Percentiles rank a stretch among this genome's conserved stretches.
phyloP scores from a whole-genome alignment of 2,113 vertebrate species.

The Desmodus rotundus region DNA sequence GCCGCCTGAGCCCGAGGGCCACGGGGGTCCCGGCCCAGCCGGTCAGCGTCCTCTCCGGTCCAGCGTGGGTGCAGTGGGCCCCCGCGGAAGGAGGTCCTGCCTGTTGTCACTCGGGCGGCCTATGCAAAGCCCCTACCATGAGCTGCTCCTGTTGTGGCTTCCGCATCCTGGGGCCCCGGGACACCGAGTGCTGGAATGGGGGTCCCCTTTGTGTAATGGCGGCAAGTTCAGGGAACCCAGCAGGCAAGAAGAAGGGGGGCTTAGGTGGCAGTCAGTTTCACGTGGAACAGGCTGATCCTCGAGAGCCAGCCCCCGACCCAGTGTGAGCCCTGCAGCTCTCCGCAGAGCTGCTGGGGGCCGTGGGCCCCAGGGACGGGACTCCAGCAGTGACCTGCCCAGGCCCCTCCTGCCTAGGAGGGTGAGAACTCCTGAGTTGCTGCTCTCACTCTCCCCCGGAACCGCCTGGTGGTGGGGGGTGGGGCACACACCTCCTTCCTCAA shows the following conservation, averaged over 20 bases:
- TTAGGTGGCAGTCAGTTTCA: rapidly evolving
- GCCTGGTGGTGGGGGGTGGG: no score
- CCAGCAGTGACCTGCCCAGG: rapidly evolving
- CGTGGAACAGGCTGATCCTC: rapidly evolving
- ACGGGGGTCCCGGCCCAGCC: no score
- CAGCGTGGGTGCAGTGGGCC: no score
- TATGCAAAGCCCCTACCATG: no score
- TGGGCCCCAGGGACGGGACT: rapidly evolving
- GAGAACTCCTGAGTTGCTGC: background rate
- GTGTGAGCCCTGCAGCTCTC: rapidly evolving
- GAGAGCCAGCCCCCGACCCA: background rate
- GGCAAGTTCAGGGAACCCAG: rapidly evolving
- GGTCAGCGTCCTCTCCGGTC: no score
- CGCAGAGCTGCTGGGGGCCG: rapidly evolving
- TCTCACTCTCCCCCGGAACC: background rate
- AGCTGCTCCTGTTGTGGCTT: no score
- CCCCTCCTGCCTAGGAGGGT: background rate
- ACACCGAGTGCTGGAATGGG: background rate
- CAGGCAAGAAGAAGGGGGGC: no score
- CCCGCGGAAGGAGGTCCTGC: no score
- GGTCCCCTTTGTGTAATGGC: rapidly evolving
- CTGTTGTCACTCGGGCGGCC: no score
- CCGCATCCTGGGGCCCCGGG: no score
- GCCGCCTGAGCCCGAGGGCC: background rate
- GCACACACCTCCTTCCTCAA: background rate